Conservation (phyloP, 2,888 invertebrate species). For the Athripsodes cinereus region DNA sequence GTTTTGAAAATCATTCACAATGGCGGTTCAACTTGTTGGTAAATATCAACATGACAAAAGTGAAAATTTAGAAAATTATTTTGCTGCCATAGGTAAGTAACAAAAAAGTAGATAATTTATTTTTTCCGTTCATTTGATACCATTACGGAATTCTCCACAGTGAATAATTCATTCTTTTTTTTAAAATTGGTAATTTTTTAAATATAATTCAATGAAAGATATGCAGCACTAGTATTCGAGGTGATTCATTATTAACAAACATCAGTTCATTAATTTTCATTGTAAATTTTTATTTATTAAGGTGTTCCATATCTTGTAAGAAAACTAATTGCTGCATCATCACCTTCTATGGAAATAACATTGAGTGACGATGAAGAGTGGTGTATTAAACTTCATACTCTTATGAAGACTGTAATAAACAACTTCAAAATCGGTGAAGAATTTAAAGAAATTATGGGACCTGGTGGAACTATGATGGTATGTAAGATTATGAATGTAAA, state of each 20-base stretch:
- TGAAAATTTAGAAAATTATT: conserved; percentile 61
- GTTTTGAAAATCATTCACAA: too few species aligned
- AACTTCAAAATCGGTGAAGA: conserved; percentile 56
- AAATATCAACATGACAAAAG: conserved; percentile 59
- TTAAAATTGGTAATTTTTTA: too few species aligned
- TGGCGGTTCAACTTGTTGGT: conserved; percentile 41
- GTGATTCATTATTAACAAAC: too few species aligned
- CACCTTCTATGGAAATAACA: conserved; percentile 54
- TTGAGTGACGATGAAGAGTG: conserved; percentile 48
- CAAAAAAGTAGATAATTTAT: neutral
- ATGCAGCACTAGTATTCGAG: too few species aligned
- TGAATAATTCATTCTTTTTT: too few species aligned
- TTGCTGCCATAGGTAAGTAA: conserved; percentile 49
- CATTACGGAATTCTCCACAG: too few species aligned
- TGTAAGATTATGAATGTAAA: too few species aligned
- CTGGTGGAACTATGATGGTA: conserved; percentile 42
- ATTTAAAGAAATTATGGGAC: conserved; percentile 60
- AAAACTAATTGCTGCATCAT: conserved; percentile 58
- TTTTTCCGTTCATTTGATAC: too few species aligned
- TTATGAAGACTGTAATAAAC: conserved; percentile 48
- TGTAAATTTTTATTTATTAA: conserved; percentile 30
- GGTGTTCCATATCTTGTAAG: conserved; percentile 60
- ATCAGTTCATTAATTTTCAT: too few species aligned
- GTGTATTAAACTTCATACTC: conserved; percentile 51
- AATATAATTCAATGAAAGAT: too few species aligned